phyloP scores from a whole-genome alignment of 2,888 invertebrate genomes.

The Nephrotoma guestfalica region DNA sequence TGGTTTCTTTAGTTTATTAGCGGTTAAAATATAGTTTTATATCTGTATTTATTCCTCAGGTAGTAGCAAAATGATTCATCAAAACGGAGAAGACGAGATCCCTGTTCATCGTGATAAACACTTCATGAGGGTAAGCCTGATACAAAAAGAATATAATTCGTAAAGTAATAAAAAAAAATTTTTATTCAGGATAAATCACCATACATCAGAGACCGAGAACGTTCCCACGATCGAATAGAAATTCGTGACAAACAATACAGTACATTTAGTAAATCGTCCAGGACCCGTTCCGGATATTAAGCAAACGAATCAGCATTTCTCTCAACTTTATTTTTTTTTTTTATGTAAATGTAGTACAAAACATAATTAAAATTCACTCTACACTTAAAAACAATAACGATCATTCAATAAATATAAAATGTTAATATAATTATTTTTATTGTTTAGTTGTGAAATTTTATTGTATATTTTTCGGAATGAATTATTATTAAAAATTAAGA shows the following conservation, averaged over 20 bases:
- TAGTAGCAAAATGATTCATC: conserved; percentile 47
- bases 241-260: conserved; percentile 59
- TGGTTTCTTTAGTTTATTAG: background rate
- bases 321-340: background rate
- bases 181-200: conserved; percentile 62
- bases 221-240: conserved; percentile 63
- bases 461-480: background rate
- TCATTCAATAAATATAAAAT: background rate
- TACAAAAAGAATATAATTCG: no score
- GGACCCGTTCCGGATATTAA: conserved; percentile 5
- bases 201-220: conserved; percentile 49
- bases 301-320: background rate
- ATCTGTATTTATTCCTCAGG: conserved; percentile 24
- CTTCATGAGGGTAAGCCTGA: background rate
- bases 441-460: background rate
- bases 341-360: background rate
- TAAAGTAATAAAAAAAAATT: background rate
- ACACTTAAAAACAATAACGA: background rate
- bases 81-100: conserved; percentile 60
- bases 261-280: conserved; percentile 36
- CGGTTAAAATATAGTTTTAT: background rate
- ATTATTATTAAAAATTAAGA: background rate
- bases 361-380: background rate
- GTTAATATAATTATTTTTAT: background rate
- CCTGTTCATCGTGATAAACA: conserved; percentile 56